A percentile compares a stretch with the other conserved stretches of the same genome.
Evolutionary conservation across 2,797 vertebrate genomes (phyloP).

Genomic region (Rhinoraja longicauda): DNA sequence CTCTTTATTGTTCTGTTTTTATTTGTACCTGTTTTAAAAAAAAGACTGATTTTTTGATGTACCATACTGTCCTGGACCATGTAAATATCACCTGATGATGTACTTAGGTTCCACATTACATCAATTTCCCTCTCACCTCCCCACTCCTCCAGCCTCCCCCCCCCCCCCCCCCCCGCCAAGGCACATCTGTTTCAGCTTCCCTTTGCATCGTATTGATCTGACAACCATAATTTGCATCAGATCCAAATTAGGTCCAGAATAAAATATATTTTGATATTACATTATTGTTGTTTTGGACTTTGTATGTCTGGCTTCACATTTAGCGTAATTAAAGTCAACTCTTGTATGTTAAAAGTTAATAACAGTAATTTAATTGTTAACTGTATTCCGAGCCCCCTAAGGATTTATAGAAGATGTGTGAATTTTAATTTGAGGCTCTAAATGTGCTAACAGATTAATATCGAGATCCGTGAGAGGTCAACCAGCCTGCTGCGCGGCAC

Average conservation of each 20-base stretch:
- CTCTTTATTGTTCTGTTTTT: slow-evolving; percentile 88
- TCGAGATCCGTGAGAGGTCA: background rate
- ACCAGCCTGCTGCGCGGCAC: background rate
- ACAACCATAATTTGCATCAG: slow-evolving; percentile 96
- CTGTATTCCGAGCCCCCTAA: background rate
- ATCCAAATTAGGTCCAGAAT: slow-evolving; percentile 98
- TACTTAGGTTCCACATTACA: slow-evolving; percentile 72
- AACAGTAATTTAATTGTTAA: background rate
- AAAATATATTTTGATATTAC: slow-evolving; percentile 99
- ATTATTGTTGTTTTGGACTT: slow-evolving; percentile 50
- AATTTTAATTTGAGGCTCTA: background rate
- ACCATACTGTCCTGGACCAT: slow-evolving; percentile 79
- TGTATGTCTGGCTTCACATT: background rate
- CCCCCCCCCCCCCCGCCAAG: slow-evolving; percentile 45
- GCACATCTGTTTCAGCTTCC: slow-evolving; percentile 77
- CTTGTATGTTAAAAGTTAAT: background rate
- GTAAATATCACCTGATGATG: slow-evolving; percentile 77
- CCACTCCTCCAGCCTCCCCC: slow-evolving; percentile 57
- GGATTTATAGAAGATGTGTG: background rate
- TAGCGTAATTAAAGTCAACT: background rate
- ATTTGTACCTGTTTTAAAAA: slow-evolving; percentile 75
- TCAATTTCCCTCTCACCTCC: slow-evolving; percentile 68
- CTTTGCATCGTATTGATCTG: slow-evolving; percentile 91
- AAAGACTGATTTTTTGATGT: slow-evolving; percentile 65
- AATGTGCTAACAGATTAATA: background rate